A percentile compares a stretch with the other conserved stretches of the same genome.
Conservation (phyloP, 2,888 invertebrate genomes). For the Linyphia triangularis region DNA sequence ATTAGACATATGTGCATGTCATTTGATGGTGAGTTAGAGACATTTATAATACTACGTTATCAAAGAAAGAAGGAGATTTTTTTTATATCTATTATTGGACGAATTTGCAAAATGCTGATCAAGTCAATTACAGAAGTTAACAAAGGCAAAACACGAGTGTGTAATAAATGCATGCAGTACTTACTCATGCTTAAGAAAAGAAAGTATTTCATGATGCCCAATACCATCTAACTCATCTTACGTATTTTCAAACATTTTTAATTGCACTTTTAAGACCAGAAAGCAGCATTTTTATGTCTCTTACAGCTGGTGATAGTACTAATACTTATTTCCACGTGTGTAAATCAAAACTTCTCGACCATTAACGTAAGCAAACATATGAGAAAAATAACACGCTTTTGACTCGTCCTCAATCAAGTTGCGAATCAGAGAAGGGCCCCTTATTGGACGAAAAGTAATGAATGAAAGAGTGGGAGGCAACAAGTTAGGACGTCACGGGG, state of each 20-base stretch:
- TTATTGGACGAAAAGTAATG: constrained; percentile 68
- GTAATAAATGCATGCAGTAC: constrained; percentile 5
- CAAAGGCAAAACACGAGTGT: background rate
- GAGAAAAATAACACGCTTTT: constrained; percentile 23
- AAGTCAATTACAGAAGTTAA: background rate
- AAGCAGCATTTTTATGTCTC: background rate
- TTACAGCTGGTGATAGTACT: background rate
- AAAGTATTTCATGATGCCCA: background rate
- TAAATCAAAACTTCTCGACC: constrained; percentile 31
- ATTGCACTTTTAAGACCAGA: background rate
- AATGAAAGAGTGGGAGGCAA: constrained; percentile 65
- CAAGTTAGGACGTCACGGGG: constrained; percentile 34
- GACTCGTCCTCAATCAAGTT: constrained; percentile 48
- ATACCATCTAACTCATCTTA: background rate
- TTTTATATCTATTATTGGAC: too few species aligned
- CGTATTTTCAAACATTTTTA: background rate
- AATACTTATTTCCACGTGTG: background rate
- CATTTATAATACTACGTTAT: too few species aligned
- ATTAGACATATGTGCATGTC: too few species aligned
- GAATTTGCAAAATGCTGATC: background rate
- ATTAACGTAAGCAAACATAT: constrained; percentile 8
- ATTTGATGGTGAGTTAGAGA: too few species aligned
- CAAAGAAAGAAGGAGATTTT: too few species aligned
- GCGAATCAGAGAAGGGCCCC: constrained; percentile 4
- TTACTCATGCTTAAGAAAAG: constrained; percentile 14